These are phyloP conservation scores for Callospermophilus lateralis DNA, from an alignment of 2,113 vertebrate genomes.

Conservation along the genomic window DNA sequence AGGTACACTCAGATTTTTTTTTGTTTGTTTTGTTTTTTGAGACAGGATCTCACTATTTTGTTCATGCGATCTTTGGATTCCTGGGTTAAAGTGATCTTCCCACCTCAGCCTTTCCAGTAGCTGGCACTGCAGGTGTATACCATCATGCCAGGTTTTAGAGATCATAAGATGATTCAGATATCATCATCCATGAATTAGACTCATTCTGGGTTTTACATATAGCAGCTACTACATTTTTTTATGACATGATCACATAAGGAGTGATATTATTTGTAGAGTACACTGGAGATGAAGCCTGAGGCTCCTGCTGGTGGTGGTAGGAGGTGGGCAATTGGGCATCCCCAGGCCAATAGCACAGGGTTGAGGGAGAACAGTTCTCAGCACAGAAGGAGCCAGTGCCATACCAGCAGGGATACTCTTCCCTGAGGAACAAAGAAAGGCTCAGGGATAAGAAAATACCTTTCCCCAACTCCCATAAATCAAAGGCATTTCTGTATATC, in stretches of 20 bases:
- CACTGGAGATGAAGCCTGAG: accelerated
- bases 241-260: background rate
- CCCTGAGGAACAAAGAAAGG: background rate
- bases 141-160: background rate
- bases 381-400: background rate
- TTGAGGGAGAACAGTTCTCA: background rate
- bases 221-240: background rate
- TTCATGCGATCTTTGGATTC: no score
- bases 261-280: background rate
- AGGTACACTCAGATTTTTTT: background rate
- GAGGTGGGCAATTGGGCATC: background rate
- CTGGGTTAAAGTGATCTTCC: background rate
- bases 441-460: background rate
- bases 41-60: background rate
- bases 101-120: background rate
- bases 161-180: background rate
- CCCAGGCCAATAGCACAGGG: background rate
- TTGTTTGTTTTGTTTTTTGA: background rate
- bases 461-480: no score
- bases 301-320: accelerated
- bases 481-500: no score
- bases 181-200: background rate
- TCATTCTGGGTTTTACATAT: background rate
- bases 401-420: background rate
- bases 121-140: no score